Evolutionary conservation across 2,113 vertebrate species (phyloP).

Genomic region (Pterocles burchelli): DNA sequence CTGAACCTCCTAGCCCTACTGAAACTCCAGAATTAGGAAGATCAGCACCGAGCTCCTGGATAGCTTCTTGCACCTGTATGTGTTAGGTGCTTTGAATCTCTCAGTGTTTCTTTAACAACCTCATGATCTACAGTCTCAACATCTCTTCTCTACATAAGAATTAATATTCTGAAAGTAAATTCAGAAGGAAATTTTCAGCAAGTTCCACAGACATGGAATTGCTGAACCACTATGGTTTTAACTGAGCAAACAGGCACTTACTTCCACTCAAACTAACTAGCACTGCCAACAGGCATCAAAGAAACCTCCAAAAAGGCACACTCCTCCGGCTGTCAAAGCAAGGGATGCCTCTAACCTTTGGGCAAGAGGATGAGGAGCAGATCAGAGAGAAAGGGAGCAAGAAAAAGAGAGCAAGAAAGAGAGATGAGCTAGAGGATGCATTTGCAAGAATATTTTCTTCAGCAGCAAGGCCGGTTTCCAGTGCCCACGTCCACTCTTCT

Average conservation of each 20-base stretch:
- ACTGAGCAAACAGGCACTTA: background rate
- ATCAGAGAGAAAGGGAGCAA: background rate
- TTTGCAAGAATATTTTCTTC: background rate
- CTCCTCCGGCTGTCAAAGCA: background rate
- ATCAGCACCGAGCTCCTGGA: background rate
- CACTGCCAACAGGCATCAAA: background rate
- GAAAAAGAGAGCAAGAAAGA: background rate
- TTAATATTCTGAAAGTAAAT: background rate
- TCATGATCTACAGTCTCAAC: background rate
- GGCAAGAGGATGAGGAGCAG: background rate
- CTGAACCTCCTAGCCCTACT: background rate
- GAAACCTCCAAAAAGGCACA: background rate
- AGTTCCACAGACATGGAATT: background rate
- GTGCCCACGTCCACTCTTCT: background rate
- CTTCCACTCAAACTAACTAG: background rate
- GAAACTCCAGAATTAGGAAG: background rate
- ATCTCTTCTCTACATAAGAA: background rate
- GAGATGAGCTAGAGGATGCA: background rate
- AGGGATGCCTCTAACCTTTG: background rate
- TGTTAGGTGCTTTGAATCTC: background rate
- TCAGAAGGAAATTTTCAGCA: background rate
- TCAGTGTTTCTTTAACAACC: background rate
- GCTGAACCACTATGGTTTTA: background rate
- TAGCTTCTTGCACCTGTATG: background rate
- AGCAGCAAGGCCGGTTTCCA: fast-evolving